Percentiles rank a stretch among this genome's conserved stretches.
Conservation (phyloP, 2,113 vertebrate genomes). For the Salvelinus sp. region DNA sequence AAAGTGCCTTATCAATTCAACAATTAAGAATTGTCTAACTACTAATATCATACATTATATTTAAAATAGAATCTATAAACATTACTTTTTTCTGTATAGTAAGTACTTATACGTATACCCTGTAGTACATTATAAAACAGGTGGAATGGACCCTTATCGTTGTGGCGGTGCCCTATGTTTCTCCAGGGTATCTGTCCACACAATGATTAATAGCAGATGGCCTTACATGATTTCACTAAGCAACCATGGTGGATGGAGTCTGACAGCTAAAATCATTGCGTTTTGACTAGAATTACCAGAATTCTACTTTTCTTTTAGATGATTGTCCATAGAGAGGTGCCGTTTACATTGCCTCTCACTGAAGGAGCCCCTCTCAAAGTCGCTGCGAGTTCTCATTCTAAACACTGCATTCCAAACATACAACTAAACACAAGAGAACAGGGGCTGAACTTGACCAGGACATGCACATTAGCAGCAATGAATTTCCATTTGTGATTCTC, state of each 20-base stretch:
- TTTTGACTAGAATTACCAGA: constrained; percentile 81
- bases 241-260: constrained; percentile 80
- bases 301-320: constrained; percentile 71
- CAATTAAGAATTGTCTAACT: constrained; percentile 99
- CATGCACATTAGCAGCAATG: constrained; percentile 52
- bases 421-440: constrained; percentile 49
- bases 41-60: constrained; percentile 93
- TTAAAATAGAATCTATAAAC: constrained; percentile 99
- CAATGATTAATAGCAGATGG: constrained; percentile 82
- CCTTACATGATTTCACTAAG: constrained; percentile 82
- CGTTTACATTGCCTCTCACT: constrained; percentile 58
- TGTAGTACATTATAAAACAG: constrained; percentile 99
- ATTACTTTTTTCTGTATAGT: constrained; percentile 96
- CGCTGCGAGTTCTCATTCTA: constrained; percentile 64
- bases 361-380: constrained; percentile 61
- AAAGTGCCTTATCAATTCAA: constrained; percentile 99
- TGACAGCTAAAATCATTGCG: constrained; percentile 78
- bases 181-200: constrained; percentile 71
- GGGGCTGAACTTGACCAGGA: constrained; percentile 66
- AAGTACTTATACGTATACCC: constrained; percentile 99
- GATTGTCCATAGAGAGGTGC: constrained; percentile 80
- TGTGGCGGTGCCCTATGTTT: constrained; percentile 72
- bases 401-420: constrained; percentile 65
- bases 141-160: constrained; percentile 91
- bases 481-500: neutral